A percentile compares a stretch with the other conserved stretches of the same genome.
Evolutionary conservation across 2,797 vertebrate species (phyloP).

Genomic region (Atherinosoma microstoma): DNA sequence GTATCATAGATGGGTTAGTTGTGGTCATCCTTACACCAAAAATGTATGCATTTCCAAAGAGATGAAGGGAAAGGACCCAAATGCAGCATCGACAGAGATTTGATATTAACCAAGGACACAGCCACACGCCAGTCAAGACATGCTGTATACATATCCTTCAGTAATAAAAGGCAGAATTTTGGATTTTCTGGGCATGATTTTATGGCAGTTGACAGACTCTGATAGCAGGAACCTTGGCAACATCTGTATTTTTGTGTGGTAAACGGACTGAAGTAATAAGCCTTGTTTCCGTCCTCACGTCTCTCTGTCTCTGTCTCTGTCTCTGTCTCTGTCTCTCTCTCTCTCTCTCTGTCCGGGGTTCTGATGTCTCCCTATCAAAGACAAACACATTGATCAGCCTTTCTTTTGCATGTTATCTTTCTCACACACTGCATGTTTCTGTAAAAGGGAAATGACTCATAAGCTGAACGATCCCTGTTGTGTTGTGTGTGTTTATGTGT

Average conservation of each 20-base stretch:
- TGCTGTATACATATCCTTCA: not conserved
- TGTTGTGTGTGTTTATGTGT: constrained; percentile 9
- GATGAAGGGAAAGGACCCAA: no score
- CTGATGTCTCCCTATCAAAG: constrained; percentile 51
- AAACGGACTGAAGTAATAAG: constrained; percentile 20
- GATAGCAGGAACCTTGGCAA: constrained; percentile 32
- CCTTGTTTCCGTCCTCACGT: constrained; percentile 7
- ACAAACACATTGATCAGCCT: constrained; percentile 39
- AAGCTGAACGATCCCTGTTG: constrained; percentile 1
- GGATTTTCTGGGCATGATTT: constrained; percentile 21
- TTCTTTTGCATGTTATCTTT: constrained; percentile 51
- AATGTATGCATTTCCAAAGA: no score
- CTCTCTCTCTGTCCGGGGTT: constrained; percentile 2
- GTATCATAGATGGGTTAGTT: not conserved
- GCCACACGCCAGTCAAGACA: not conserved
- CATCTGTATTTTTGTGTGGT: constrained; percentile 14
- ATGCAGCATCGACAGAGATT: no score
- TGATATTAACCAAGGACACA: no score
- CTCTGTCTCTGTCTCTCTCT: no score
- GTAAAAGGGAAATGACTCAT: constrained; percentile 55
- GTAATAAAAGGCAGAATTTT: not conserved
- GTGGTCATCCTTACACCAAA: not conserved
- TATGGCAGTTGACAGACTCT: not conserved
- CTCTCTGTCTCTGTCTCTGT: not conserved
- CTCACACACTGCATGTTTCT: constrained; percentile 20